Evolutionary conservation across 2,888 invertebrate species (phyloP), one percentile per base, ranked within the genome.

Genomic region (Seira musarum): DNA sequence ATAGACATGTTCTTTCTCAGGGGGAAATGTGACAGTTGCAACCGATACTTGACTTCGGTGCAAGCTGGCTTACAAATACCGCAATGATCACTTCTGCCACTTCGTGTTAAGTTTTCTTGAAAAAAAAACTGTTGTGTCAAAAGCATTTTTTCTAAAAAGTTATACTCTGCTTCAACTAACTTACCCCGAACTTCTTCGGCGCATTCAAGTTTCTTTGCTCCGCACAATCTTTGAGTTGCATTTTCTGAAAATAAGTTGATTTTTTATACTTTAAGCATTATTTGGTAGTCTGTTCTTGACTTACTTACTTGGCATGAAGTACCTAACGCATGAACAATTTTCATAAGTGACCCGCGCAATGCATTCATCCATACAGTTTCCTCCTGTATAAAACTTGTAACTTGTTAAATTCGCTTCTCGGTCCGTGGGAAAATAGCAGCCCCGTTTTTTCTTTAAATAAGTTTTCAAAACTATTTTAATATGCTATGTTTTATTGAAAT

Each of bases 281-380:
- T 13, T n/a, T 49, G 17, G 15, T n/a, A n/a, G n/a, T n/a, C n/a
- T n/a, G n/a, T n/a, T n/a, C n/a, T n/a, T n/a, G n/a, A n/a, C n/a
- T n/a, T n/a, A n/a, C 30, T 30, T 30, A 30, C 30, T 30, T 2
- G 81, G 81, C 30, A 72, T 76, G 68, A 80, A 80, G 49, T 74
- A 77, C 13, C 78, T 13, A 10, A 73, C 40, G 30, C 82, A 83
- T 1, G 90, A 89, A 88, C 94, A 94, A 82, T 90, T 88, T 46
- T 91, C 90, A 83, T 93, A 89, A 1, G 83, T 83, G 10, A 76
- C 35, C 25, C 84, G 81, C 1, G 86, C 83, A 3, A 85, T 74
- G 49, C 86, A 86, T 60, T 86, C 85, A n/a, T 85, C 84, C 61
- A 85, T 74, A 46, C 85, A 85, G 75, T 85, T 85, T 24, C 76